Evolutionary conservation across 2,113 vertebrate species (phyloP), one percentile per base, ranked within the genome.

Genomic region (Grammatotria lemairii): DNA sequence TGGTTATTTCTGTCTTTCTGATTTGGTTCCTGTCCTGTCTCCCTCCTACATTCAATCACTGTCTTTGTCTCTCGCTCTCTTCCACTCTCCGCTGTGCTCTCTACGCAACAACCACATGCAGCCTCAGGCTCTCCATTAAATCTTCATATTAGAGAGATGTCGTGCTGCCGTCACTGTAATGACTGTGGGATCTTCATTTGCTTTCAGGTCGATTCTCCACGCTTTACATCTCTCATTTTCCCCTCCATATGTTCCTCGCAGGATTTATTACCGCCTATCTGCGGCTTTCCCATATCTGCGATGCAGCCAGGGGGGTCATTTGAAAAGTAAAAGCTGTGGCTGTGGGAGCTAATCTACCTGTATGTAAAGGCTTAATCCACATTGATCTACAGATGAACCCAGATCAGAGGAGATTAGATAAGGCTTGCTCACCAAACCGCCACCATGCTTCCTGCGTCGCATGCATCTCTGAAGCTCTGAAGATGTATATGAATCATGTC

Each of bases 401-500:
- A 90, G 87, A 90, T 93, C 87, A 87, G 40, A 89, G 45, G 78
- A 73, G 89, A 94, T 93, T 93, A 92, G 88, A 92, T 86, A 21
- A 85, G 81, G 42, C 83, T 86, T 87, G 82, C 87, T 88, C 86
- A 79, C 80, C 23, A 80, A 85, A 65, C 80, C 2, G 57, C 47
- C 57, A 63, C 57, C 33, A 23, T 3, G 31, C 79, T 19, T 42
- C 57, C 38, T 47, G 53, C 33, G 5, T 54, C 10, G 33, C 79
- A 31, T 42, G 38, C 26, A 28, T 19, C 87, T 70, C 84, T 65
- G 45, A n/a, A 81, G 16, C 60, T 82, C 82, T 21, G 54, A 87
- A 81, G 63, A 38, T n/a, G 4, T 63, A 33, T 13, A 38, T 3
- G 4, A 73, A 75, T 75, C 14, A 17, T 19, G 35, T 33, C 26